These are phyloP conservation scores for Diplogasteroides magnus DNA, from an alignment of 1,140 invertebrate genomes.

Conservation along the genomic window DNA sequence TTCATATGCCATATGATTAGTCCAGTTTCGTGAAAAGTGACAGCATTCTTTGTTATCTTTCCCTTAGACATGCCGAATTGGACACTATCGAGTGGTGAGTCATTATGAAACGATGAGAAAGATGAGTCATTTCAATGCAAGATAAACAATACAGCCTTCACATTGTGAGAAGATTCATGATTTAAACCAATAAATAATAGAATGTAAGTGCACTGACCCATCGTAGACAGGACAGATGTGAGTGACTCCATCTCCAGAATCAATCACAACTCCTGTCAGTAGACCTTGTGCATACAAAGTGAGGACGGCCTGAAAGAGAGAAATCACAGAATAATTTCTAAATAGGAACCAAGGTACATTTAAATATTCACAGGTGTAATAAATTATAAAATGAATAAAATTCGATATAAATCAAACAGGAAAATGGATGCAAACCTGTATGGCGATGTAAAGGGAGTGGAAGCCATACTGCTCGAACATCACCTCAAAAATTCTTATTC, in stretches of 20 bases:
- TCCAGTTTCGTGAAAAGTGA: too few relatives aligned
- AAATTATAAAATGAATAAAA: background rate
- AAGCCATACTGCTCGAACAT: slow-evolving; percentile 99
- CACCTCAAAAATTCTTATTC: slow-evolving; percentile 97
- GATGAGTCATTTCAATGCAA: too few relatives aligned
- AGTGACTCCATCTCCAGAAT: slow-evolving; percentile 96
- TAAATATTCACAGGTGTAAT: too few relatives aligned
- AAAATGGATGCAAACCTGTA: slow-evolving; percentile 64
- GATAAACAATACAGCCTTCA: too few relatives aligned
- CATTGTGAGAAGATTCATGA: background rate
- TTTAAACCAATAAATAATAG: background rate
- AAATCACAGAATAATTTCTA: too few relatives aligned
- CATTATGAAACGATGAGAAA: too few relatives aligned
- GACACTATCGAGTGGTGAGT: too few relatives aligned
- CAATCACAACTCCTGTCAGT: slow-evolving; percentile 93
- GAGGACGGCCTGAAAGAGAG: slow-evolving; percentile 76
- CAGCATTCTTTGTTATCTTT: too few relatives aligned
- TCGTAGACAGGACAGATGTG: slow-evolving; percentile 99
- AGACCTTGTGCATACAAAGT: slow-evolving; percentile 95
- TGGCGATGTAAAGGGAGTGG: slow-evolving; percentile 88
- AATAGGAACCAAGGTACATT: too few relatives aligned
- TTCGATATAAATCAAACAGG: slow-evolving; percentile 1
- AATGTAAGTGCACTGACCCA: slow-evolving; percentile 70
- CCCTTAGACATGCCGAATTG: too few relatives aligned
- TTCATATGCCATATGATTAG: too few relatives aligned